Percentiles rank a stretch among this genome's conserved stretches.
Evolutionary conservation across 1,140 invertebrate genomes (phyloP).

Genomic region (Aethina tumida): DNA sequence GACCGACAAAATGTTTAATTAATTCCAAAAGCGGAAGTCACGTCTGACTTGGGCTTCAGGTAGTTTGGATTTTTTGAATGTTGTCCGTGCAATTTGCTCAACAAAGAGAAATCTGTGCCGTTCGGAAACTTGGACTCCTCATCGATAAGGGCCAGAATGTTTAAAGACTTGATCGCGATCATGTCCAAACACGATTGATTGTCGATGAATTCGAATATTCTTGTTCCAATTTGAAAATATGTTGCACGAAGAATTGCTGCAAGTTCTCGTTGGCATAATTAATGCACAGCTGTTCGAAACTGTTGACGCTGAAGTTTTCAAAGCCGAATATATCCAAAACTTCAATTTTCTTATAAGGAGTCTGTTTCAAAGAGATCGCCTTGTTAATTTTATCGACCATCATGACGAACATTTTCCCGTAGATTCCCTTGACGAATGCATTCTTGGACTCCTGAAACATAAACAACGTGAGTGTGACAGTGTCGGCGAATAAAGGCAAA

Average conservation of each 20-base stretch:
- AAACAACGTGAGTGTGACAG: too few relatives aligned
- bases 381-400: slow-evolving; percentile 87
- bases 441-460: slow-evolving; percentile 61
- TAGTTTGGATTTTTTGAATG: slow-evolving; percentile 75
- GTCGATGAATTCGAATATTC: slow-evolving; percentile 87
- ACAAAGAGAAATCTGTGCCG: slow-evolving; percentile 77
- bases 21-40: slow-evolving; percentile 76
- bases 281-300: slow-evolving; percentile 94
- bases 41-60: slow-evolving; percentile 76
- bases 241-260: slow-evolving; percentile 92
- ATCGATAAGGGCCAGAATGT: slow-evolving; percentile 86
- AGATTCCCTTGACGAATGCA: slow-evolving; percentile 87
- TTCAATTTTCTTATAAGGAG: slow-evolving; percentile 60
- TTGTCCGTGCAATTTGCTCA: slow-evolving; percentile 75
- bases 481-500: background rate
- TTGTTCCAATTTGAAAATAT: slow-evolving; percentile 94
- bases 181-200: slow-evolving; percentile 87
- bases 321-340: slow-evolving; percentile 96
- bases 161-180: slow-evolving; percentile 80
- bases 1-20: slow-evolving; percentile 89
- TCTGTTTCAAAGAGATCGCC: slow-evolving; percentile 65
- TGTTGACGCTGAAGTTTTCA: slow-evolving; percentile 87
- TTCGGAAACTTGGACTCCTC: slow-evolving; percentile 93
- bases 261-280: slow-evolving; percentile 97
- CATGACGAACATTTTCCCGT: slow-evolving; percentile 83